Evolutionary conservation across 1,140 invertebrate genomes (phyloP).

Genomic region (Vanessa atalanta): DNA sequence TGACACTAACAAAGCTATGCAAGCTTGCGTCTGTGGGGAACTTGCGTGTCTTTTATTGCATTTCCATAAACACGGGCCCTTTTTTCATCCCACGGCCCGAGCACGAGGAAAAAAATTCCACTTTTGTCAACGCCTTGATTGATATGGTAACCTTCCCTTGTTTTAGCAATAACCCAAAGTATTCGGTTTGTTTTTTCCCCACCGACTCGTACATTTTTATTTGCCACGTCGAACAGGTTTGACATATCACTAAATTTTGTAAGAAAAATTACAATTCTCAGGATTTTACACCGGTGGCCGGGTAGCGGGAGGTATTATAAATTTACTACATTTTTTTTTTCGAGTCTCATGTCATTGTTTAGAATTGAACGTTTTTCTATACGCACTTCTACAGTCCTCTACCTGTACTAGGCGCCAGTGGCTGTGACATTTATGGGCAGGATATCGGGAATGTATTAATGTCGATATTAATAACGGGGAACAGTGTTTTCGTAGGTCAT

Average conservation of each 20-base stretch:
- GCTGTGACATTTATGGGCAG: constrained; percentile 75
- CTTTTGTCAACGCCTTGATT: constrained; percentile 81
- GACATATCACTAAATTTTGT: constrained; percentile 80
- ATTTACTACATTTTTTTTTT: constrained; percentile 69
- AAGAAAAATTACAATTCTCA: constrained; percentile 77
- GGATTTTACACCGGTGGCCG: constrained; percentile 73
- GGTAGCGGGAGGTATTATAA: constrained; percentile 73
- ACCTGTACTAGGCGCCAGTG: constrained; percentile 78
- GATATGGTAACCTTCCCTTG: constrained; percentile 79
- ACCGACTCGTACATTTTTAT: constrained; percentile 75
- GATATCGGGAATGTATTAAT: constrained; percentile 77
- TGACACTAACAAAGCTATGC: constrained; percentile 23
- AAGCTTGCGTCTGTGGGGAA: constrained; percentile 47
- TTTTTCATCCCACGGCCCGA: constrained; percentile 70
- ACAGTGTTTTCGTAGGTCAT: constrained; percentile 61
- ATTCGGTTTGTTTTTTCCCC: constrained; percentile 66
- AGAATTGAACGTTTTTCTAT: constrained; percentile 67
- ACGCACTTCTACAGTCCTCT: constrained; percentile 61
- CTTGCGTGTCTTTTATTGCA: constrained; percentile 69
- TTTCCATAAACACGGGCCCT: constrained; percentile 78
- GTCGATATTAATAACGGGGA: constrained; percentile 77
- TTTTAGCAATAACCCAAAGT: constrained; percentile 79
- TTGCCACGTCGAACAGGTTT: constrained; percentile 76
- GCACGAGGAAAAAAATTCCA: constrained; percentile 65
- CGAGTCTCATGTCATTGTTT: constrained; percentile 62